These are phyloP conservation scores for Brachyhypopomus gauderio DNA, from an alignment of 2,113 vertebrate species.

Conservation along the genomic window DNA sequence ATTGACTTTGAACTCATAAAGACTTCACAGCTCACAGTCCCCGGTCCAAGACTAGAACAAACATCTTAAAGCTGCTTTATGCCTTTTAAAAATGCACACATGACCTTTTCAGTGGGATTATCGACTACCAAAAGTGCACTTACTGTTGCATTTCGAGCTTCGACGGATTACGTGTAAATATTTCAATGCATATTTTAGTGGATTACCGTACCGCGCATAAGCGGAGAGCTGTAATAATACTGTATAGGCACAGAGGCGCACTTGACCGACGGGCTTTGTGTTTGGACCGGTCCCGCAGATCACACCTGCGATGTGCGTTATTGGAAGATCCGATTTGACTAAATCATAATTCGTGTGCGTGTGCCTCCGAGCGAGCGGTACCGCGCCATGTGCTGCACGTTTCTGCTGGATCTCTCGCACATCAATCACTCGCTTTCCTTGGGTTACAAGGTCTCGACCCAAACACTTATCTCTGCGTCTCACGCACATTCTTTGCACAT, in stretches of 20 bases:
- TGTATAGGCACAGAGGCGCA: no score
- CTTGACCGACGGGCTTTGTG: no score
- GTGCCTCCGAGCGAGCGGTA: neutral
- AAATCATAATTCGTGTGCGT: neutral
- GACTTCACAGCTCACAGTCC: no score
- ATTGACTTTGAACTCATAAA: no score
- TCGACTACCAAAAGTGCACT: no score
- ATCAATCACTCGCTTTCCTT: slow-evolving; percentile 27
- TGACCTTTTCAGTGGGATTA: no score
- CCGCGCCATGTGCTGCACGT: neutral
- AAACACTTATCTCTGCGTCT: slow-evolving; percentile 27
- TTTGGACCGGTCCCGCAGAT: no score
- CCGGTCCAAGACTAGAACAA: no score
- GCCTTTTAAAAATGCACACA: no score
- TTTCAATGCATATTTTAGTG: neutral
- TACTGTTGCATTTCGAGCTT: neutral
- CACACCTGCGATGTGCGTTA: neutral
- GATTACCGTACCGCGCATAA: neutral
- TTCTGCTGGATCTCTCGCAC: neutral
- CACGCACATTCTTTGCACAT: slow-evolving; percentile 5
- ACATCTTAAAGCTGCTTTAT: no score
- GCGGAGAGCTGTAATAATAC: no score
- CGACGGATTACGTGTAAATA: neutral
- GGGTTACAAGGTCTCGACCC: slow-evolving; percentile 23
- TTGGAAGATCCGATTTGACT: neutral